phyloP scores from a whole-genome alignment of 1,140 invertebrate genomes.

The Callitettix versicolor region DNA sequence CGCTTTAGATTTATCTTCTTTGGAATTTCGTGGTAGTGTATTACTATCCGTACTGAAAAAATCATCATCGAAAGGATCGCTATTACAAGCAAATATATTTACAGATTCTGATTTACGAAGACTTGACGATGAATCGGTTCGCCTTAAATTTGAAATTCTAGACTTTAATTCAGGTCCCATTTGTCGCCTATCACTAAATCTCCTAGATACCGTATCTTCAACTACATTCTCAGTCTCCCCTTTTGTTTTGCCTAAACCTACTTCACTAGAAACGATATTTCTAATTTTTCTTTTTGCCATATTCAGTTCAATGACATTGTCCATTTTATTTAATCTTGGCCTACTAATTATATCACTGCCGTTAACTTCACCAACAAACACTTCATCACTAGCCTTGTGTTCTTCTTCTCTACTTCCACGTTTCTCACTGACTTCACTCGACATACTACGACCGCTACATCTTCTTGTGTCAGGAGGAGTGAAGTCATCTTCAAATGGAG shows the following conservation, averaged over 20 bases:
- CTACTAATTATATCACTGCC: neutral
- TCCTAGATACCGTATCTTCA: conserved; percentile 3
- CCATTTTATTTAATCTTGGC: conserved; percentile 12
- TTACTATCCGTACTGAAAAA: conserved; percentile 52
- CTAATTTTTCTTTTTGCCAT: neutral
- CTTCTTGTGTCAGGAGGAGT: conserved; percentile 39
- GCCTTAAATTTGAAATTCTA: conserved; percentile 26
- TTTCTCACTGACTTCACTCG: conserved; percentile 30
- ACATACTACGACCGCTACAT: conserved; percentile 25
- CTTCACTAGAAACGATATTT: neutral
- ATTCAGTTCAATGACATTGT: neutral
- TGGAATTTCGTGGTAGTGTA: conserved; percentile 32
- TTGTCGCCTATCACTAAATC: conserved; percentile 5
- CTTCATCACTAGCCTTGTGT: conserved; percentile 18
- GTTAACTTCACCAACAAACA: conserved; percentile 7
- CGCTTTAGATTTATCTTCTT: conserved; percentile 29
- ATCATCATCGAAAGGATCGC: conserved; percentile 76
- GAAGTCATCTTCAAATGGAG: conserved; percentile 63
- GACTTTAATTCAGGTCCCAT: conserved; percentile 14
- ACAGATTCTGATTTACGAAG: conserved; percentile 69
- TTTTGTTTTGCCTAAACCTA: conserved; percentile 15
- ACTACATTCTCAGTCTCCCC: conserved; percentile 13
- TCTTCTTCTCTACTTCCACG: conserved; percentile 17
- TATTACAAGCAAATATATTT: conserved; percentile 69
- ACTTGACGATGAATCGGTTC: conserved; percentile 33